Evolutionary conservation across 2,113 vertebrate species (phyloP).

Genomic region (Tachuris rubrigastra): DNA sequence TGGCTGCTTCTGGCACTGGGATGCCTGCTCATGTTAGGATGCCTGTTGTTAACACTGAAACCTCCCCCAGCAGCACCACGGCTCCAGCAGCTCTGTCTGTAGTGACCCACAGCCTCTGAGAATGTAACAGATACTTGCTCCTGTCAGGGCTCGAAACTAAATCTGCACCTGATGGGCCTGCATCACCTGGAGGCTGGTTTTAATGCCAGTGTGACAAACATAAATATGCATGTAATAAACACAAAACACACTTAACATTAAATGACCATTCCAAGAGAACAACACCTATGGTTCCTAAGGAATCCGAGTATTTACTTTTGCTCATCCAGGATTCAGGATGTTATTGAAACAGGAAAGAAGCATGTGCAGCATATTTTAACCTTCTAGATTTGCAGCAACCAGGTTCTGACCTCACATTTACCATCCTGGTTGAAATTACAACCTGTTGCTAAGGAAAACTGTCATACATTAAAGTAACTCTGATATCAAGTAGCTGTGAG

Average conservation of each 20-base stretch:
- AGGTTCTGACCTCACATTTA: slow-evolving; percentile 59
- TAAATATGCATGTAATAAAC: slow-evolving; percentile 5
- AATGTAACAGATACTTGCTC: not conserved
- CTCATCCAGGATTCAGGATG: slow-evolving; percentile 9
- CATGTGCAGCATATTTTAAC: slow-evolving; percentile 19
- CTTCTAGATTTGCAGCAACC: slow-evolving; percentile 47
- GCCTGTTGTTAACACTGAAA: not conserved
- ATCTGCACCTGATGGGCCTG: not conserved
- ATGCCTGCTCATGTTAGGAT: not conserved
- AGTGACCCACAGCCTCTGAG: not conserved
- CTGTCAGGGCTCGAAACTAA: not conserved
- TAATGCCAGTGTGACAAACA: not conserved
- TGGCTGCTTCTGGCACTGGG: not conserved
- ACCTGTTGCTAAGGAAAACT: slow-evolving; percentile 68
- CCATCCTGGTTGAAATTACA: slow-evolving; percentile 70
- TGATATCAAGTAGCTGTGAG: slow-evolving; percentile 48
- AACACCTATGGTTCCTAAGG: not conserved
- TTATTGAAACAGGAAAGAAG: not conserved
- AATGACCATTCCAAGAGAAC: slow-evolving; percentile 5
- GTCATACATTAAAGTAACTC: slow-evolving; percentile 61
- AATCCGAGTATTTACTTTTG: not conserved
- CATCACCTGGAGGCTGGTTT: not conserved
- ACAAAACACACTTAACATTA: slow-evolving; percentile 30
- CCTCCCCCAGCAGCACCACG: not conserved
- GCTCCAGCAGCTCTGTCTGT: not conserved